Evolutionary conservation across 2,888 invertebrate genomes (phyloP), one percentile per base, ranked within the genome.

Genomic region (Megamerina dolium): DNA sequence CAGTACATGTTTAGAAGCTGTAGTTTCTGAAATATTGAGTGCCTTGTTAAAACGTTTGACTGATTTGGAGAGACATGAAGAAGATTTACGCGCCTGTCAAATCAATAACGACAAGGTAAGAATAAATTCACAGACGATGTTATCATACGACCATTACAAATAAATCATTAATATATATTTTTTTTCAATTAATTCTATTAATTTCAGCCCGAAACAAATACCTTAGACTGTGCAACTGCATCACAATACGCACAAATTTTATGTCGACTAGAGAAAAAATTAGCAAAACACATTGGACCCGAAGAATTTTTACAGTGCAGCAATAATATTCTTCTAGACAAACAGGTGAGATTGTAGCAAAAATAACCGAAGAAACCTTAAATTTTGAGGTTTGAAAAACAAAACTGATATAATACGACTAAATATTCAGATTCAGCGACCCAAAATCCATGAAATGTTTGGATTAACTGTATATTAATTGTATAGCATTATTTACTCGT

Each of bases 31-130:
- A 66, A 63, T 68, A 64, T 60, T 72, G 65, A 71, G 72, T 72
- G 72, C 71, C 71, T 72, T 72, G 70, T 67, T 72, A 61, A 69
- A 68, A 60, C 70, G 70, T 57, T 61, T 72, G 68, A 72, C 72
- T 64, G 71, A 72, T 61, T 66, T 72, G 62, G 70, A 72, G 58
- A 62, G 59, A 60, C 71, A 71, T 53, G 71, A 71, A 58, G 65
- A 67, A 58, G 67, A 71, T 57, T 57, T 71, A 50, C 68, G 71
- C 56, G 67, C 71, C 56, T 69, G 68, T 57, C 70, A 71, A 59
- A 59, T 58, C 48, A 61, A 56, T 53, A 59, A 51, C 44, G 67
- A 68, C 38, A 66, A 66, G 62, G 68, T 68, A 51, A 57, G 52
- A 33, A 5, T 10, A 8, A 30, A 37, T 5, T 10, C 10, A 23